These are phyloP conservation scores for Ormyrus rosae DNA, from an alignment of 2,888 invertebrate species.

Conservation along the genomic window DNA sequence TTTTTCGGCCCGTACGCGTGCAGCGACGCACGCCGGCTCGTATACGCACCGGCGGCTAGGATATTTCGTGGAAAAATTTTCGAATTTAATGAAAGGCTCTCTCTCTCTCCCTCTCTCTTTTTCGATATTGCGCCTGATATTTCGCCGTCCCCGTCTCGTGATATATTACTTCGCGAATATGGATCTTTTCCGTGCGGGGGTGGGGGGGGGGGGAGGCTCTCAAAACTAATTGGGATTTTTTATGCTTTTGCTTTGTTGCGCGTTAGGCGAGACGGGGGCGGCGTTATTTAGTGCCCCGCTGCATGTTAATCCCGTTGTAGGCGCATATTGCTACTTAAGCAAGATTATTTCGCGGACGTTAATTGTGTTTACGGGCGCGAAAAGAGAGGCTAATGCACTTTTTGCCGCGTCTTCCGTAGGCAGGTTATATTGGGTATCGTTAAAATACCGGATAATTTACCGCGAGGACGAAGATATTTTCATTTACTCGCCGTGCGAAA, in stretches of 20 bases:
- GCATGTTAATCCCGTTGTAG: slow-evolving; percentile 40
- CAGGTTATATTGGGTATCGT: not conserved
- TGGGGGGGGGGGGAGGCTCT: too few species aligned
- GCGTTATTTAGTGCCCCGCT: slow-evolving; percentile 21
- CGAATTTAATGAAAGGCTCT: slow-evolving; percentile 24
- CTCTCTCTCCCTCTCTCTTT: not conserved
- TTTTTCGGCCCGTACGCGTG: not conserved
- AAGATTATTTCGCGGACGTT: slow-evolving; percentile 38
- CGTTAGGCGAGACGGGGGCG: not conserved
- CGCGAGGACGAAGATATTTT: too few species aligned
- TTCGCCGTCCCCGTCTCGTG: not conserved
- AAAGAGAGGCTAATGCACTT: not conserved
- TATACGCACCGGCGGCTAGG: too few species aligned
- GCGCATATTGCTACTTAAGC: slow-evolving; percentile 24
- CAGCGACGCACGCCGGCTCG: not conserved
- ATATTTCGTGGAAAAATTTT: slow-evolving; percentile 11
- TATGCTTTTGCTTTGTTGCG: not conserved
- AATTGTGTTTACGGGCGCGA: slow-evolving; percentile 39
- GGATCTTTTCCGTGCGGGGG: too few species aligned
- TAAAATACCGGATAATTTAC: not conserved
- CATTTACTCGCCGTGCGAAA: too few species aligned
- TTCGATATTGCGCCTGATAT: not conserved
- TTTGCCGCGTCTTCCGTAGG: not conserved
- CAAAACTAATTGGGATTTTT: not conserved
- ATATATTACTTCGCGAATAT: not conserved